Evolutionary conservation across 2,113 vertebrate genomes (phyloP), one percentile per base, ranked within the genome.

Genomic region (Cettia cetti): DNA sequence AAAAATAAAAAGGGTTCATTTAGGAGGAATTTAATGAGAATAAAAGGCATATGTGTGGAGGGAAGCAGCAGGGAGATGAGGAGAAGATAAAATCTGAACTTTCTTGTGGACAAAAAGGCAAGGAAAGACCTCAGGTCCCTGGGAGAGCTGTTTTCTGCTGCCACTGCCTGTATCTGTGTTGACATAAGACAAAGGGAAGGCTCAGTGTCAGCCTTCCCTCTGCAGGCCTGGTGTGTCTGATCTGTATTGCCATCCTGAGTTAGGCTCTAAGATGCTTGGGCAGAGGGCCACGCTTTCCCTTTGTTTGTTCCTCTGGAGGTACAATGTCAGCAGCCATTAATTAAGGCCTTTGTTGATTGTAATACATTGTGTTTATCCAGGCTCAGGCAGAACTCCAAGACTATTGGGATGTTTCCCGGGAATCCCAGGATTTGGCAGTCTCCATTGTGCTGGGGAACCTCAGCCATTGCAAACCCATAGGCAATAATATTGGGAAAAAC

Each of bases 251-350:
- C 76, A 84, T 56, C 52, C 56, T 78, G 83, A 84, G 84, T 86
- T 90, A 53, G 44, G 31, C 77, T 82, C 88, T 31, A 54, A 64
- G 40, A 56, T 91, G 40, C 56, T 81, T 93, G 93, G 95, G 95
- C 93, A 95, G 53, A 78, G 19, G 26, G 82, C 96, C 90, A 86
- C 60, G 68, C 31, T 90, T 81, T 90, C 60, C 75, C 69, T 94
- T 54, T 94, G 27, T 91, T 86, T 89, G 79, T 78, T 93, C 88
- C 86, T 72, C 0, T 0, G 65, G 87, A 96, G 90, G 88, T 84
- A 90, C 86, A 61, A 75, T 82, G 82, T 96, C 96, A 97, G 82
- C 92, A 89, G 86, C 89, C 80, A 86, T 83, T 93, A 96, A 96
- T 96, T 83, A 95, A 76, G 35, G 59, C 65, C 65, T 90, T 94